A percentile compares a stretch with the other conserved stretches of the same genome.
Evolutionary conservation across 2,888 invertebrate genomes (phyloP).

Genomic region (Empis livida): DNA sequence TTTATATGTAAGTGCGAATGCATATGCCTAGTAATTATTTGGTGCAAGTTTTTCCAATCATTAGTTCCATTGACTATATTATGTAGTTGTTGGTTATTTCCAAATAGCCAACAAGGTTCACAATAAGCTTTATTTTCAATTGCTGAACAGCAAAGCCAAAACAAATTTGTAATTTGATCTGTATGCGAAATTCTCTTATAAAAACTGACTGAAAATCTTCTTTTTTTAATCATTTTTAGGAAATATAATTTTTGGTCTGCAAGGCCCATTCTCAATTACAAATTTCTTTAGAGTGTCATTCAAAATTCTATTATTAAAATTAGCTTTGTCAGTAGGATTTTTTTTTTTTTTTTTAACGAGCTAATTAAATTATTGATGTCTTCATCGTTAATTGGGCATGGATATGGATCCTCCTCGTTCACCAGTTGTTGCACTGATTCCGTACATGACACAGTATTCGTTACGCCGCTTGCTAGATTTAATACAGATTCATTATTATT

Average conservation of each 20-base stretch:
- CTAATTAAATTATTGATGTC: not conserved
- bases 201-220: not conserved
- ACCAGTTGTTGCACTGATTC: not conserved
- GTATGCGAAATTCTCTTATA: constrained; percentile 1
- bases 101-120: constrained; percentile 2
- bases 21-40: constrained; percentile 1
- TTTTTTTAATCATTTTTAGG: constrained; percentile 1
- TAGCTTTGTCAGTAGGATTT: not conserved
- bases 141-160: constrained; percentile 2
- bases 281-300: not conserved
- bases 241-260: constrained; percentile 1
- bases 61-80: constrained; percentile 1
- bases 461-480: not conserved
- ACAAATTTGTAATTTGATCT: constrained; percentile 2
- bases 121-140: constrained; percentile 3
- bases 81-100: constrained; percentile 1
- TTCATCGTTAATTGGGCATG: not conserved
- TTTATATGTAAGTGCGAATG: not conserved
- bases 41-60: constrained; percentile 3
- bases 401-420: not conserved
- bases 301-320: not conserved
- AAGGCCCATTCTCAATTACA: not conserved
- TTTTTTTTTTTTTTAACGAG: not conserved
- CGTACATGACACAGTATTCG: not conserved
- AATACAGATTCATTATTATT: not conserved